These are phyloP conservation scores for Mesitornis unicolor DNA, from an alignment of 2,113 vertebrate species.

Conservation along the genomic window DNA sequence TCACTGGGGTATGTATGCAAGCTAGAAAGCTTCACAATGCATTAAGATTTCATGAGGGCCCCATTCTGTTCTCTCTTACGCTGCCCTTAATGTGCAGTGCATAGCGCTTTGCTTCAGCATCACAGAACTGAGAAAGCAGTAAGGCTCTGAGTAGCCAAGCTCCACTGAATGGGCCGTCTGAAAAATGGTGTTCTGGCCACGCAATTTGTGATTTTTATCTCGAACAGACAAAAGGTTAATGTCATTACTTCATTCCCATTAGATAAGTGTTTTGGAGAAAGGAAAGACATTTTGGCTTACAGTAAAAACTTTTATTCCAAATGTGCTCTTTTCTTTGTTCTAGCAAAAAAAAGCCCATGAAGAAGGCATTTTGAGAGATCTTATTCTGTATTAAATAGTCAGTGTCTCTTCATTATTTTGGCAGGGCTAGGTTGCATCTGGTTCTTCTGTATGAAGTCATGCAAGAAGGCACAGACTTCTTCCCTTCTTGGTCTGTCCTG, in stretches of 20 bases:
- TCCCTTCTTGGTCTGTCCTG: neutral
- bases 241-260: conserved; percentile 30
- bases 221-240: neutral
- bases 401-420: neutral
- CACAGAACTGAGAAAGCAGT: neutral
- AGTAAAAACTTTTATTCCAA: conserved; percentile 3
- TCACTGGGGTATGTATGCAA: conserved; percentile 23
- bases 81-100: neutral
- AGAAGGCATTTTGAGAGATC: neutral
- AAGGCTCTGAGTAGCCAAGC: neutral
- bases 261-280: conserved; percentile 16
- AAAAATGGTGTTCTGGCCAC: neutral
- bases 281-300: neutral
- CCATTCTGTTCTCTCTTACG: conserved; percentile 33
- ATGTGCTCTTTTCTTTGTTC: neutral
- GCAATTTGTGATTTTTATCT: conserved; percentile 15
- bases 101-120: neutral
- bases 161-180: neutral
- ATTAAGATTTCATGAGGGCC: conserved; percentile 58
- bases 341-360: rapidly evolving
- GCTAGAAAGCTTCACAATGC: conserved; percentile 39
- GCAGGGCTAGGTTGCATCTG: neutral
- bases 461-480: neutral
- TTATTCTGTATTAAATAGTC: neutral
- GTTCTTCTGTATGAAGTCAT: neutral